Conservation (phyloP, 2,797 vertebrate species). For the Furcifer pardalis region DNA sequence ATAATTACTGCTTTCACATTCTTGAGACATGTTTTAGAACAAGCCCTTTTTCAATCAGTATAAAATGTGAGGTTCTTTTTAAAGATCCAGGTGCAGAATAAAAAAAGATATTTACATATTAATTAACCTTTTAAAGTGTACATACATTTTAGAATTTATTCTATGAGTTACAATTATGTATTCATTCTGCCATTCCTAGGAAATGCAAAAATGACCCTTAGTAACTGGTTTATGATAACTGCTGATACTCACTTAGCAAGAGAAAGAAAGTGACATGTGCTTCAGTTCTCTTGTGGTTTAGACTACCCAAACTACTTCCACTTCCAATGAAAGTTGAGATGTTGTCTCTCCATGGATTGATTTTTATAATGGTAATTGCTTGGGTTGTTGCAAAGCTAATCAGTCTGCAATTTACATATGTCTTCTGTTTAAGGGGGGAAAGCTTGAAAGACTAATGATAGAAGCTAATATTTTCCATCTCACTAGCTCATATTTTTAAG, state of each 20-base stretch:
- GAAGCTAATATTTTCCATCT: constrained; percentile 12
- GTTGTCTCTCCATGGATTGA: constrained; percentile 6
- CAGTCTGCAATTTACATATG: constrained; percentile 3
- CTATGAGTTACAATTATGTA: neutral
- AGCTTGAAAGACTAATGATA: constrained; percentile 1
- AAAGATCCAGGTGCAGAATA: constrained; percentile 39
- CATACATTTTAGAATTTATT: constrained; percentile 32
- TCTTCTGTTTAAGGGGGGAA: neutral
- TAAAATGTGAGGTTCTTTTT: constrained; percentile 45
- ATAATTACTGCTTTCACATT: constrained; percentile 44
- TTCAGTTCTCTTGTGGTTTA: neutral
- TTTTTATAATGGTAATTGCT: constrained; percentile 24
- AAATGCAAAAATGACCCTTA: neutral
- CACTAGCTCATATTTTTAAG: neutral
- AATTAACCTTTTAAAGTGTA: constrained; percentile 47
- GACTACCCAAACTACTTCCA: neutral
- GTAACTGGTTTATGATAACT: neutral
- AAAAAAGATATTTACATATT: neutral
- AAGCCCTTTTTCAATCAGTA: neutral
- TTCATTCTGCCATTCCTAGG: neutral
- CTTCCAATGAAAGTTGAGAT: constrained; percentile 1
- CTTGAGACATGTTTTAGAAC: constrained; percentile 19
- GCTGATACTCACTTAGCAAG: neutral
- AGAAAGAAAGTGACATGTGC: neutral
- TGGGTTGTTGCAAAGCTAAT: constrained; percentile 6